A percentile compares a stretch with the other conserved stretches of the same genome.
Evolutionary conservation across 2,797 vertebrate genomes (phyloP).

Genomic region (Oryzias sinensis): DNA sequence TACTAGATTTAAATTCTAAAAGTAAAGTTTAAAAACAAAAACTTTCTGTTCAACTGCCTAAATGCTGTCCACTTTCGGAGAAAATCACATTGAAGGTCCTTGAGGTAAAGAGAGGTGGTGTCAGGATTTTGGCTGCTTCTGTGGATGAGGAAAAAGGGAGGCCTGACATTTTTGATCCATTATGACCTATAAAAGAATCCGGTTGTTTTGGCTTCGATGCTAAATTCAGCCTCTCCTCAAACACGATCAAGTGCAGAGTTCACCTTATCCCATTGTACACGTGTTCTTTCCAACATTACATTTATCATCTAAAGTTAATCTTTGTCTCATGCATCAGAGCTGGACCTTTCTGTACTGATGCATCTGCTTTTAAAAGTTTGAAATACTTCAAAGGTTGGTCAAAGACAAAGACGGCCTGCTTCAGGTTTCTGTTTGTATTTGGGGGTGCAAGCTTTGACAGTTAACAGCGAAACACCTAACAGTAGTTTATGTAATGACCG

Average conservation of each 20-base stretch:
- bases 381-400: too few species aligned
- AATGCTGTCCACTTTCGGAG: too few species aligned
- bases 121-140: background rate
- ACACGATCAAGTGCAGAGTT: constrained; percentile 21
- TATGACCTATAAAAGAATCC: constrained; percentile 13
- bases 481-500: too few species aligned
- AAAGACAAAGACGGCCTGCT: too few species aligned
- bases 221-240: constrained; percentile 13
- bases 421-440: too few species aligned
- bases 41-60: too few species aligned
- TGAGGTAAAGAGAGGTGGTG: background rate
- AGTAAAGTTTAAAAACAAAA: too few species aligned
- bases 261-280: constrained; percentile 23
- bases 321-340: constrained; percentile 3
- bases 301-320: constrained; percentile 7
- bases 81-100: constrained; percentile 5
- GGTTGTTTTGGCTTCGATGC: constrained; percentile 19
- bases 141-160: constrained; percentile 13
- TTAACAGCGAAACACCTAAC: too few species aligned
- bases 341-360: constrained; percentile 10
- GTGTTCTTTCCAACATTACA: constrained; percentile 16
- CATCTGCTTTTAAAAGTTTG: constrained; percentile 1
- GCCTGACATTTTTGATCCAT: constrained; percentile 26
- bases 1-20: too few species aligned
- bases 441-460: too few species aligned